phyloP scores from a whole-genome alignment of 2,797 vertebrate genomes.

The Diplodus puntazzo region DNA sequence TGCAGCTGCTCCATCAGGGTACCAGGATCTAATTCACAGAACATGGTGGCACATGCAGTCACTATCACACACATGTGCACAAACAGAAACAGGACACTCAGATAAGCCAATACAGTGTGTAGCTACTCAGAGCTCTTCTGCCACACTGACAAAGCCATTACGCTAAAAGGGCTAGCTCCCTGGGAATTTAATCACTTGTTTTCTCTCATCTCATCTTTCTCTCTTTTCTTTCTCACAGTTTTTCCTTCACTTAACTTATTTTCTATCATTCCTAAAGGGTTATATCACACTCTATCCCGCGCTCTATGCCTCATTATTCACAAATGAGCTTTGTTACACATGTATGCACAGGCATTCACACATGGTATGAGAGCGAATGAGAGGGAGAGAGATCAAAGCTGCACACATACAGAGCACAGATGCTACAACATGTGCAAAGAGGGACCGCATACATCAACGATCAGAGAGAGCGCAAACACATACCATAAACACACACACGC shows the following conservation, averaged over 20 bases:
- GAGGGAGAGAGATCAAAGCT: conserved; percentile 62
- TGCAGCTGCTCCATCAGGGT: conserved; percentile 9
- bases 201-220: conserved; percentile 61
- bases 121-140: conserved; percentile 44
- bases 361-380: conserved; percentile 15
- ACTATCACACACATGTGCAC: neutral
- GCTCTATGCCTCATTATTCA: conserved; percentile 75
- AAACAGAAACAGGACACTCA: neutral
- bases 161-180: conserved; percentile 73
- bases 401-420: conserved; percentile 56
- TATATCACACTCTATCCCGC: conserved; percentile 61
- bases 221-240: conserved; percentile 35
- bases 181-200: conserved; percentile 74
- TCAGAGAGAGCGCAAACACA: conserved; percentile 58
- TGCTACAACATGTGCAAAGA: conserved; percentile 62
- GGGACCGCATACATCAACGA: conserved; percentile 52
- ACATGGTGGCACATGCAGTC: conserved; percentile 20
- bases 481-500: conserved; percentile 38
- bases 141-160: conserved; percentile 72
- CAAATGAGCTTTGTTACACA: conserved; percentile 74
- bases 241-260: conserved; percentile 48
- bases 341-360: conserved; percentile 54
- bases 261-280: conserved; percentile 66
- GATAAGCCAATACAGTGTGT: conserved; percentile 44
- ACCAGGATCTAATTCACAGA: conserved; percentile 10